Evolutionary conservation across 1,140 invertebrate species (phyloP), one percentile per base, ranked within the genome.

Genomic region (Tribolium madens): DNA sequence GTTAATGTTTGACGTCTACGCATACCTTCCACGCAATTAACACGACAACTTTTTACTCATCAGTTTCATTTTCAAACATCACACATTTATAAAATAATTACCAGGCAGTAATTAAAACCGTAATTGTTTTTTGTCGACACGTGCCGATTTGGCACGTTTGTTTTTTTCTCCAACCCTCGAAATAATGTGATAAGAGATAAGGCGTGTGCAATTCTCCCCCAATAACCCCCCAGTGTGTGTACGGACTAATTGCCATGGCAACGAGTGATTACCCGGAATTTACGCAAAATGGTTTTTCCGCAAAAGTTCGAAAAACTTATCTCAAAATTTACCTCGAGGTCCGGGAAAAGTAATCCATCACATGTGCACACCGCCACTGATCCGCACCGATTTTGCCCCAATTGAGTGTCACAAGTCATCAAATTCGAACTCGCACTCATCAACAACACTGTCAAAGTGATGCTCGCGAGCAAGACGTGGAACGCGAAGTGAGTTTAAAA

Each of bases 231-330:
- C 73, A 13, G 18, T 10, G 48, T 79, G 79, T 79, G 73, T 76
- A 78, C 26, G 74, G 78, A 72, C 79, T 78, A 79, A 77, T 79
- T 76, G 68, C 75, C 78, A 79, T 79, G 57, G 78, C 64, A 79
- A 79, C 78, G 69, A 3, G 53, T 9, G 9, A 42, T 42, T 42
- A 42, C 6, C 36, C 9, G 4, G n/a, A 42, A 42, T 42, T 42
- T 9, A 9, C 36, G 4, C 36, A 42, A 42, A 42, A 42, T 50
- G 48, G 48, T 15, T 50, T 50, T 50, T 50, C 48, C 48, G 42
- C 47, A 14, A 50, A 12, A 50, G 12, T 12, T 9, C 14, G 17
- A 26, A 18, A 57, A 42, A 10, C 0, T 10, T n/a, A 15, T 17
- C 3, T 14, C 10, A 57, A 10, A 14, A 64, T 9, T 33, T 76